Percentiles rank a stretch among this genome's conserved stretches.
These are phyloP conservation scores for Gracilinanus agilis DNA, from an alignment of 2,113 vertebrate species.

Conservation along the genomic window DNA sequence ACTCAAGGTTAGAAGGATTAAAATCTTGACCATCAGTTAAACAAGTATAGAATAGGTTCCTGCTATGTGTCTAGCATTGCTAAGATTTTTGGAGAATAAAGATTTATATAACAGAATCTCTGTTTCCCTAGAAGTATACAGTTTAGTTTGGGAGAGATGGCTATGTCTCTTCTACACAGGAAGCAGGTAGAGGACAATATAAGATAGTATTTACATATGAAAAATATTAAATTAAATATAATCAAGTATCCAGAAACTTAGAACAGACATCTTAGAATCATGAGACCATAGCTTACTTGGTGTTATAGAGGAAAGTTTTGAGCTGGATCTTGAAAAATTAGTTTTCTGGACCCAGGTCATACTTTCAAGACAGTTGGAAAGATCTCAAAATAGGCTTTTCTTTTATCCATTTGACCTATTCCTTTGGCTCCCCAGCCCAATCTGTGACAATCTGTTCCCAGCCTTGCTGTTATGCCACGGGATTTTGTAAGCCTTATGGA, in stretches of 20 bases:
- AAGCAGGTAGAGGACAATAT: not conserved
- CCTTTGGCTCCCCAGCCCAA: conserved; percentile 40
- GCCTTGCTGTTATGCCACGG: conserved; percentile 21
- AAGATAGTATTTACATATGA: not conserved
- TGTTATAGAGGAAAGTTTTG: conserved; percentile 11
- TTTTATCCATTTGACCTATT: not conserved
- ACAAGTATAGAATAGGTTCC: not conserved
- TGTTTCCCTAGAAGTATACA: not conserved
- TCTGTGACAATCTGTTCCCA: not conserved
- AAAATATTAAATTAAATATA: not conserved
- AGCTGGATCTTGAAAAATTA: conserved; percentile 42
- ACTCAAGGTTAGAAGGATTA: not conserved
- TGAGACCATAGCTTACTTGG: not conserved
- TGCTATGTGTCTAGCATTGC: not conserved
- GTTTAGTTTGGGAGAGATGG: not conserved
- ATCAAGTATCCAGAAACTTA: not conserved
- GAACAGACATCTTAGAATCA: not conserved
- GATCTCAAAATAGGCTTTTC: not conserved
- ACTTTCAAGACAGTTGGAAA: not conserved
- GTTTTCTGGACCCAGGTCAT: conserved; percentile 27
- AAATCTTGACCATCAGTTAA: not conserved
- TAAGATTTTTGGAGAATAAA: not conserved
- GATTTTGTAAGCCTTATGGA: not conserved
- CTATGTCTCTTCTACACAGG: not conserved
- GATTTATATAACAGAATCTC: not conserved